Evolutionary conservation across 2,797 vertebrate genomes (phyloP).

Genomic region (Picus viridis): DNA sequence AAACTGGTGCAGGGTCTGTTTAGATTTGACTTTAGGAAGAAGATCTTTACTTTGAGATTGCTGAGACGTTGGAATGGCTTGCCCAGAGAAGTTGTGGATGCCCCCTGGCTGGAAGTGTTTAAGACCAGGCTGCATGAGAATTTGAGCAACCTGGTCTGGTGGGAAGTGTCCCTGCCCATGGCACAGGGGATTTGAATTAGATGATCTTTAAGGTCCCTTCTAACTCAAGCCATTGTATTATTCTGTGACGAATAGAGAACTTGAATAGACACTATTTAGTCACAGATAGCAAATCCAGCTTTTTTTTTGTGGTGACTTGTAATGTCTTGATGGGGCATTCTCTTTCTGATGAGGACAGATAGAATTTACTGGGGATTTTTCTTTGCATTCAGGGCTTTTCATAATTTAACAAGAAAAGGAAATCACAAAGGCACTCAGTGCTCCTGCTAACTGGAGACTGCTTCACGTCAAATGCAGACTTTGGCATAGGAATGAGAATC

Average conservation of each 20-base stretch:
- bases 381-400: neutral
- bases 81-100: no score
- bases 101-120: no score
- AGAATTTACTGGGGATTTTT: neutral
- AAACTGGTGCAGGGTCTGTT: no score
- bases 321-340: neutral
- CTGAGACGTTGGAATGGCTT: no score
- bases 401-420: neutral
- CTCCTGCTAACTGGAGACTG: neutral
- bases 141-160: no score
- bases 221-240: no score
- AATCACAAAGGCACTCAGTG: neutral
- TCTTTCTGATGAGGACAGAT: conserved; percentile 1
- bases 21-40: no score
- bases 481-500: neutral
- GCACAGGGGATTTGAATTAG: no score
- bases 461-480: neutral
- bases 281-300: neutral
- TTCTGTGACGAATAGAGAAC: neutral
- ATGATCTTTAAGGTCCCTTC: no score
- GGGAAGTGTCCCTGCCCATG: no score
- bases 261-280: neutral
- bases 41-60: no score
- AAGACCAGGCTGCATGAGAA: no score
- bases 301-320: neutral